Evolutionary conservation across 2,797 vertebrate species (phyloP).

Genomic region (Meriones psammophilus): DNA sequence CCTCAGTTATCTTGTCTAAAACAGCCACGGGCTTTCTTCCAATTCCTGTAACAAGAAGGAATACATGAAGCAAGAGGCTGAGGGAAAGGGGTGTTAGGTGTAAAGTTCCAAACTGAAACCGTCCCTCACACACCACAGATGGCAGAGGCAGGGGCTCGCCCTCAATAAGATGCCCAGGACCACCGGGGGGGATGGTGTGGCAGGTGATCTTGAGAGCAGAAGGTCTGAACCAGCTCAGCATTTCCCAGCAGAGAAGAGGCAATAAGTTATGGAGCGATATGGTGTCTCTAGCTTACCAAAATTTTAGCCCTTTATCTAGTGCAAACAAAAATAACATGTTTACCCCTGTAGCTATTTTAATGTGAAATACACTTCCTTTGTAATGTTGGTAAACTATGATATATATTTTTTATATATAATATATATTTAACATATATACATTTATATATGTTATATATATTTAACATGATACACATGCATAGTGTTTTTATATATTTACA

Average conservation of each 20-base stretch:
- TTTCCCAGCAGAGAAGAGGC: conserved; percentile 9
- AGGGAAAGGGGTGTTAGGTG: background rate
- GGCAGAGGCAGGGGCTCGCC: background rate
- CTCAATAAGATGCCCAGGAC: background rate
- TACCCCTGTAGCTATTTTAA: background rate
- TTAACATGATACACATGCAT: background rate
- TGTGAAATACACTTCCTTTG: background rate
- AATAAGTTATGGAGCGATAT: background rate
- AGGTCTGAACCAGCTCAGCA: background rate
- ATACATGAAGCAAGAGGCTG: background rate
- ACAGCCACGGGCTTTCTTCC: background rate
- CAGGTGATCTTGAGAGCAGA: background rate
- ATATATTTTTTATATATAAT: background rate
- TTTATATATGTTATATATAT: background rate
- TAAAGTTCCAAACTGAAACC: background rate
- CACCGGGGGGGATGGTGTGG: background rate
- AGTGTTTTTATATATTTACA: background rate
- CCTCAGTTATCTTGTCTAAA: background rate
- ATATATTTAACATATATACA: background rate
- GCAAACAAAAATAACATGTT: conserved; percentile 39
- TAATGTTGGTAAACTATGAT: conserved; percentile 1
- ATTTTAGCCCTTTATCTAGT: background rate
- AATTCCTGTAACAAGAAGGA: background rate
- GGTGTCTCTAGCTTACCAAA: conserved; percentile 9
- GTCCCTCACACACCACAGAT: background rate